These are phyloP conservation scores for Hippolais icterina DNA, from an alignment of 2,113 vertebrate genomes.

Conservation along the genomic window DNA sequence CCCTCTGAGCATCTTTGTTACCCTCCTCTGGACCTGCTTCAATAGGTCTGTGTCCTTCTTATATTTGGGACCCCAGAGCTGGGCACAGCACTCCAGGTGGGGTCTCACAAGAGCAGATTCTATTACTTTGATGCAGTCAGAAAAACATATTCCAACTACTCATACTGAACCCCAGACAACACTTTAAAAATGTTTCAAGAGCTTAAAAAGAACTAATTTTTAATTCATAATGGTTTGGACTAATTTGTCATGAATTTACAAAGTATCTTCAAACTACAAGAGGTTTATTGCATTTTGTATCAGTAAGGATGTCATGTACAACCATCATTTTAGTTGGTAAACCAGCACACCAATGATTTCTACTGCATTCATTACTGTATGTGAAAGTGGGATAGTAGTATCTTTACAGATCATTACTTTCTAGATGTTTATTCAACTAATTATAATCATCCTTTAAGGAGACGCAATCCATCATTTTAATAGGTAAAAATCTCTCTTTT, in stretches of 20 bases:
- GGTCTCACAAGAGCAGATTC: not conserved
- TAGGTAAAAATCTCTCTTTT: not conserved
- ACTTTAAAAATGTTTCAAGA: not conserved
- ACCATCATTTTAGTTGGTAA: not conserved
- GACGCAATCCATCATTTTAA: slow-evolving; percentile 8
- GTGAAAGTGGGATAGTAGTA: not conserved
- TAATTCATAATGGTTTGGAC: not conserved
- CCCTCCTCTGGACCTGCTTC: not conserved
- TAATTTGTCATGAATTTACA: not conserved
- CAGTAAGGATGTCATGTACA: not conserved
- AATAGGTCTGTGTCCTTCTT: not conserved
- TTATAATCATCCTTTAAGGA: slow-evolving; percentile 14
- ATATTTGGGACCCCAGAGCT: rapidly evolving
- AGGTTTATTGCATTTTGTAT: not conserved
- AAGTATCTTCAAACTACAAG: not conserved
- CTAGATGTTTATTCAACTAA: slow-evolving; percentile 48
- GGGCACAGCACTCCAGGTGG: no score
- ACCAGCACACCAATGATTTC: not conserved
- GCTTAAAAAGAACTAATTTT: not conserved
- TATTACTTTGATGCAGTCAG: not conserved
- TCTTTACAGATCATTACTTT: slow-evolving; percentile 23
- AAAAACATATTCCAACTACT: not conserved
- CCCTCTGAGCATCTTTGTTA: not conserved
- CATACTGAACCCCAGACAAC: not conserved
- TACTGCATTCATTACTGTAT: not conserved